Percentiles rank a stretch among this genome's conserved stretches.
Conservation (phyloP, 2,888 invertebrate genomes). For the Hermaeophaga mercurialis region DNA sequence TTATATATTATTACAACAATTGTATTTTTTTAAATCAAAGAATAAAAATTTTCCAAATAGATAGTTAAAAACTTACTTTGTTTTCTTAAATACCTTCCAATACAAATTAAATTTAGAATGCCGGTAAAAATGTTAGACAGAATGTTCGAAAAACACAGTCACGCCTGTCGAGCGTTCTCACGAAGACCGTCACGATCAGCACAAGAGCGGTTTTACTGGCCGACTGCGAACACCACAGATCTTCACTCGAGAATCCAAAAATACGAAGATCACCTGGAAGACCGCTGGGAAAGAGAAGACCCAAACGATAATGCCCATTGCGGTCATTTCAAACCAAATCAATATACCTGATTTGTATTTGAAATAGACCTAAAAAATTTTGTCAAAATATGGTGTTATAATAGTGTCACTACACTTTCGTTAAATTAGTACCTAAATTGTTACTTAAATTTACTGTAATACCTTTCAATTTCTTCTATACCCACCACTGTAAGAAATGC, state of each 20-base stretch:
- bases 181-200: neutral
- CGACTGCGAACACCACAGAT: neutral
- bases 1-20: too few species aligned
- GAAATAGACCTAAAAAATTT: too few species aligned
- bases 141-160: neutral
- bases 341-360: too few species aligned
- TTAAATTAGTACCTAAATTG: neutral
- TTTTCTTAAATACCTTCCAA: neutral
- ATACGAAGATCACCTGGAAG: neutral
- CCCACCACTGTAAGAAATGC: too few species aligned
- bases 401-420: too few species aligned
- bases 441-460: too few species aligned
- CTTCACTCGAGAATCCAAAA: neutral
- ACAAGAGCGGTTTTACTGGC: neutral
- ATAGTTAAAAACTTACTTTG: neutral
- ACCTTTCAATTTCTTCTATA: too few species aligned
- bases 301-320: too few species aligned
- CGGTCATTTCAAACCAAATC: too few species aligned
- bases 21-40: too few species aligned
- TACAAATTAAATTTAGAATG: neutral
- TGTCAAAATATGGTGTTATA: too few species aligned
- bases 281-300: neutral
- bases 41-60: neutral
- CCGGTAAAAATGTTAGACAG: neutral
- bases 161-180: neutral